These are phyloP conservation scores for Smittia aterrima DNA, from an alignment of 2,888 invertebrate species.

Conservation along the genomic window DNA sequence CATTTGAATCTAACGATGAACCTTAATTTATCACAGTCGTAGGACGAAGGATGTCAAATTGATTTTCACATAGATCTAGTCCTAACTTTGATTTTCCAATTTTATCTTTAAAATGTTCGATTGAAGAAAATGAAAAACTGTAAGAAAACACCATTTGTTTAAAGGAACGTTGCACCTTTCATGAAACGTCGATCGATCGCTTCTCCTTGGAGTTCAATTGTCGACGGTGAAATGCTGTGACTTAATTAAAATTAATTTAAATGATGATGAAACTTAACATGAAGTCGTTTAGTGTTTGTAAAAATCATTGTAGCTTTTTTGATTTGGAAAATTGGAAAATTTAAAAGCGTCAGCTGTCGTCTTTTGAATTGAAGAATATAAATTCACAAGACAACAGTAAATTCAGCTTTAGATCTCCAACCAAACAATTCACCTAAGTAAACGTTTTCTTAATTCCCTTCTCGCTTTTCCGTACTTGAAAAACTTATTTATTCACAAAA, in stretches of 20 bases:
- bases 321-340: not conserved
- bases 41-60: not conserved
- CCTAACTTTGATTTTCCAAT: slow-evolving; percentile 26
- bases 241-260: slow-evolving; percentile 20
- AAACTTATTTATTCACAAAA: not conserved
- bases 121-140: slow-evolving; percentile 23
- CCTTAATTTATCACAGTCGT: not conserved
- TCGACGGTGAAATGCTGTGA: not conserved
- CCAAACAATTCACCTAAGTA: too few species aligned
- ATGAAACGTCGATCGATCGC: not conserved
- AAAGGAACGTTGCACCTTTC: slow-evolving; percentile 1
- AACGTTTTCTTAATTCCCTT: not conserved
- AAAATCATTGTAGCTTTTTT: not conserved
- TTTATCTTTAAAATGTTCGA: slow-evolving; percentile 2
- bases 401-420: too few species aligned
- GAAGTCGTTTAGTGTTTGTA: not conserved
- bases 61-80: slow-evolving; percentile 33
- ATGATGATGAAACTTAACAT: not conserved
- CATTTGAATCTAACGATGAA: not conserved
- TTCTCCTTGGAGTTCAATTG: not conserved
- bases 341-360: not conserved
- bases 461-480: not conserved
- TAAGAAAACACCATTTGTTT: slow-evolving; percentile 40
- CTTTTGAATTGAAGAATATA: too few species aligned
- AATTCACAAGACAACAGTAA: too few species aligned